A percentile compares a stretch with the other conserved stretches of the same genome.
Conservation (phyloP, 2,888 invertebrate genomes). For the Parthenolecanium corni region DNA sequence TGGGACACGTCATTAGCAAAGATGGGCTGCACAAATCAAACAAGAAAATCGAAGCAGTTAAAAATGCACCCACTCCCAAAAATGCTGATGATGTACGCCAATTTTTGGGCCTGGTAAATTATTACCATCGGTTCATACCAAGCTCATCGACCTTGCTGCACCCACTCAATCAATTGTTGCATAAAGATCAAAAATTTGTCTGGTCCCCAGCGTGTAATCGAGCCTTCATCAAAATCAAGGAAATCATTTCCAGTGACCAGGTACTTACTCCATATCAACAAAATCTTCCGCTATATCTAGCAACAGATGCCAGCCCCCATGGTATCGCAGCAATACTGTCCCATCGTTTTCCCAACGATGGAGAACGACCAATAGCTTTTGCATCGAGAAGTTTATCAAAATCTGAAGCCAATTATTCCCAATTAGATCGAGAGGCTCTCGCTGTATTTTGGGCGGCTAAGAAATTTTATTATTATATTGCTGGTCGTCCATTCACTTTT, state of each 20-base stretch:
- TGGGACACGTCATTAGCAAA: neutral
- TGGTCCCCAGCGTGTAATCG: constrained; percentile 25
- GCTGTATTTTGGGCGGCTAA: constrained; percentile 24
- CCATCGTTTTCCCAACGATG: constrained; percentile 23
- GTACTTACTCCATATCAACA: constrained; percentile 31
- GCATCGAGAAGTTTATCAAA: constrained; percentile 29
- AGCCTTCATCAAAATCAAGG: constrained; percentile 32
- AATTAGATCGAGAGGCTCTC: constrained; percentile 31
- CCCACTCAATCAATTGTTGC: too few species aligned
- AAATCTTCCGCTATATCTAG: constrained; percentile 28
- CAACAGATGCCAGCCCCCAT: constrained; percentile 31
- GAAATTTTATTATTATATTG: neutral
- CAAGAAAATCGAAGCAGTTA: too few species aligned
- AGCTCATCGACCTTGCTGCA: too few species aligned
- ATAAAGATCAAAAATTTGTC: too few species aligned
- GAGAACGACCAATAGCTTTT: constrained; percentile 30
- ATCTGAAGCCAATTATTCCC: constrained; percentile 27
- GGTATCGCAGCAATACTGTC: constrained; percentile 30
- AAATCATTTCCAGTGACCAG: constrained; percentile 31
- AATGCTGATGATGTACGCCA: too few species aligned
- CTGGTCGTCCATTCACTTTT: neutral
- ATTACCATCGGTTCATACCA: too few species aligned
- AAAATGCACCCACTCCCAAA: too few species aligned
- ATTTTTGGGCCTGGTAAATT: too few species aligned
- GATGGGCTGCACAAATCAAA: too few species aligned